Percentiles rank a stretch among this genome's conserved stretches.
Conservation (phyloP, 2,888 invertebrate species). For the Machimus rusticus region DNA sequence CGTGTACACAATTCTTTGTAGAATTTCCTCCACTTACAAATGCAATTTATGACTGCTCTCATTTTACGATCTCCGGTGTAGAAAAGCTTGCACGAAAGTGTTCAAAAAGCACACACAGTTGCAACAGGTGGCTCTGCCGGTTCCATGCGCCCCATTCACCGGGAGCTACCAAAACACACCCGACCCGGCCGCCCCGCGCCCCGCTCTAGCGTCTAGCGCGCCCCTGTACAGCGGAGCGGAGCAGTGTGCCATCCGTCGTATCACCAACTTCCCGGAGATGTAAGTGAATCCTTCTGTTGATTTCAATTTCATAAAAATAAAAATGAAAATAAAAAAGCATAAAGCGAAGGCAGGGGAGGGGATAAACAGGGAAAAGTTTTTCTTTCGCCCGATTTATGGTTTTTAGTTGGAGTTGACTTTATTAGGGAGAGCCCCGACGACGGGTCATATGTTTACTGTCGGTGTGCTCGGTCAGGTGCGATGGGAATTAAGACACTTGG, state of each 20-base stretch:
- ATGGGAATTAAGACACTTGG: background rate
- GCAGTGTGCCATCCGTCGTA: background rate
- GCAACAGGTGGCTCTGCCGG: slow-evolving; percentile 20
- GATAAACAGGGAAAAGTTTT: background rate
- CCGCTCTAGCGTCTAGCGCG: background rate
- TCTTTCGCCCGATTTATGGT: background rate
- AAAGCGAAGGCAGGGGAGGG: background rate
- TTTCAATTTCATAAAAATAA: slow-evolving; percentile 13
- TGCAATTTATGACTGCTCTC: slow-evolving; percentile 38
- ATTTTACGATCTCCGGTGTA: slow-evolving; percentile 34
- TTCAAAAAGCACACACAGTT: slow-evolving; percentile 16
- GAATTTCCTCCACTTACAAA: slow-evolving; percentile 32
- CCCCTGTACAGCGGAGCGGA: background rate
- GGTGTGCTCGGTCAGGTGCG: background rate
- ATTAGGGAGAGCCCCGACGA: background rate
- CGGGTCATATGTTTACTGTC: background rate
- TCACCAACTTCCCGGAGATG: background rate
- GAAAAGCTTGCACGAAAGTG: slow-evolving; percentile 30
- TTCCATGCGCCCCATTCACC: slow-evolving; percentile 7
- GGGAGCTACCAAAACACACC: background rate
- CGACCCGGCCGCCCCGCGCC: background rate
- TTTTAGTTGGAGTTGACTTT: background rate
- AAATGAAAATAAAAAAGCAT: background rate
- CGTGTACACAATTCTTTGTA: slow-evolving; percentile 30
- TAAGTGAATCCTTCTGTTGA: slow-evolving; percentile 19